A percentile compares a stretch with the other conserved stretches of the same genome.
phyloP scores from a whole-genome alignment of 2,113 vertebrate species.

The Platichthys flesus region DNA sequence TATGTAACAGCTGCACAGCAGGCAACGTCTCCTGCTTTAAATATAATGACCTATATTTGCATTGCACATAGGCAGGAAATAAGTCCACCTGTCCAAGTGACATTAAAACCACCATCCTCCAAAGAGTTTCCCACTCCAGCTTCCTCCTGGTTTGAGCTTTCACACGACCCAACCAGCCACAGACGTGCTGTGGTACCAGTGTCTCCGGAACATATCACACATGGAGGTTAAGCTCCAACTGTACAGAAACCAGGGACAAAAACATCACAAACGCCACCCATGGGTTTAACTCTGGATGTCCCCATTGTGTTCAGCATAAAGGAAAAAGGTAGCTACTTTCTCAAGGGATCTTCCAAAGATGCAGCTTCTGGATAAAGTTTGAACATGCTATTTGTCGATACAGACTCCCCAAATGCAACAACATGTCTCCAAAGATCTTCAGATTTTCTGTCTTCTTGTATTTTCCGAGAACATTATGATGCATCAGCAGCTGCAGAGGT shows the following conservation, averaged over 20 bases:
- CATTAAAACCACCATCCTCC: background rate
- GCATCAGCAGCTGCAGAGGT: too few species aligned
- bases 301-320: slow-evolving; percentile 5
- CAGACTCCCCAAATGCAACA: too few species aligned
- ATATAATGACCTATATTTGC: slow-evolving; percentile 40
- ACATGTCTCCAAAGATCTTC: background rate
- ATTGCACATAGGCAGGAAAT: slow-evolving; percentile 8
- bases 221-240: slow-evolving; percentile 15
- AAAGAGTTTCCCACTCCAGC: background rate
- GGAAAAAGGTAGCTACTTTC: background rate
- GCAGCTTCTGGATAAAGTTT: too few species aligned
- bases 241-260: slow-evolving; percentile 10
- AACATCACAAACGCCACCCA: slow-evolving; percentile 12
- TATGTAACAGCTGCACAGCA: slow-evolving; percentile 30
- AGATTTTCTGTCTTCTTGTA: background rate
- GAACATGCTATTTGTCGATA: too few species aligned
- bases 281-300: background rate
- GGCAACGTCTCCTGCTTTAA: slow-evolving; percentile 23
- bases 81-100: background rate
- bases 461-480: too few species aligned
- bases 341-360: too few species aligned
- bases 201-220: slow-evolving; percentile 4
- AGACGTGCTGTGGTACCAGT: slow-evolving; percentile 6
- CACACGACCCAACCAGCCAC: background rate
- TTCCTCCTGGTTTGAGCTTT: background rate